Percentiles rank a stretch among this genome's conserved stretches.
Evolutionary conservation across 2,888 invertebrate species (phyloP).

Genomic region (Lordiphosa fenestrarum): DNA sequence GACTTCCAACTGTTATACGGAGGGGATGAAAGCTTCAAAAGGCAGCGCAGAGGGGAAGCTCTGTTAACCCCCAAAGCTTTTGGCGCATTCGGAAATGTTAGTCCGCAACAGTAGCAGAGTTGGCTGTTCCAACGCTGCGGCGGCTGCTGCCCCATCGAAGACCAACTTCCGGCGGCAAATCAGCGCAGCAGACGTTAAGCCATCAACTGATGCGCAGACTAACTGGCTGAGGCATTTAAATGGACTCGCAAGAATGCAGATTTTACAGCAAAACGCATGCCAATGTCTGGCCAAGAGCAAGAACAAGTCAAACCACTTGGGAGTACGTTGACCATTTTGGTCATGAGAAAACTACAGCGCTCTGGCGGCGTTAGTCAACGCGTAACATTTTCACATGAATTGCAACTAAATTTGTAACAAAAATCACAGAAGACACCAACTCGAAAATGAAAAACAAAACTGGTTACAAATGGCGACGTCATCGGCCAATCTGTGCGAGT

Average conservation of each 20-base stretch:
- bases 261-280: slow-evolving; percentile 65
- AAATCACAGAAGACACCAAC: slow-evolving; percentile 24
- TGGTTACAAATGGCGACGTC: slow-evolving; percentile 26
- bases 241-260: slow-evolving; percentile 67
- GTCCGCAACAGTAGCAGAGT: slow-evolving; percentile 16
- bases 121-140: slow-evolving; percentile 21
- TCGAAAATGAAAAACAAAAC: slow-evolving; percentile 7
- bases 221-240: slow-evolving; percentile 49
- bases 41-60: slow-evolving; percentile 36
- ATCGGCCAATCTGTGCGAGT: slow-evolving; percentile 2
- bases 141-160: slow-evolving; percentile 17
- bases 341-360: slow-evolving; percentile 62
- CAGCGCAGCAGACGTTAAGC: slow-evolving; percentile 61
- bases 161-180: slow-evolving; percentile 72
- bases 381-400: slow-evolving; percentile 60
- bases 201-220: slow-evolving; percentile 61
- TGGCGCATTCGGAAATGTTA: slow-evolving; percentile 10
- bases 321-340: slow-evolving; percentile 70
- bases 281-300: slow-evolving; percentile 53
- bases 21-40: slow-evolving; percentile 57
- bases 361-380: slow-evolving; percentile 21
- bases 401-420: slow-evolving; percentile 69
- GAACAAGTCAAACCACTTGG: slow-evolving; percentile 65
- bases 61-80: slow-evolving; percentile 53
- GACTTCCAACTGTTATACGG: slow-evolving; percentile 53